These are phyloP conservation scores for Zophobas morio DNA, from an alignment of 1,140 invertebrate species.

Conservation along the genomic window DNA sequence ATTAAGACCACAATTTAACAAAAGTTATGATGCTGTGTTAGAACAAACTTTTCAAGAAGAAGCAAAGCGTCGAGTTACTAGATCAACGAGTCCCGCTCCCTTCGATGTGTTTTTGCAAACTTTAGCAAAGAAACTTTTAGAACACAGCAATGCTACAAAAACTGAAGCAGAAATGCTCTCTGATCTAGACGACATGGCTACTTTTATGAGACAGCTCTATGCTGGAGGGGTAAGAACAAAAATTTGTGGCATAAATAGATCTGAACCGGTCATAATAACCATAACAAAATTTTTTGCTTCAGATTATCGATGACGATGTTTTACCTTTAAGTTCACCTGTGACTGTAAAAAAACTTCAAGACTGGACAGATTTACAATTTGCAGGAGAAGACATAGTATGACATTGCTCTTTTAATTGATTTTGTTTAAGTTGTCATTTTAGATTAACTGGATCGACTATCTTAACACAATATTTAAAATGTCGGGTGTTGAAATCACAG, in stretches of 20 bases:
- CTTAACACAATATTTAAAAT: constrained; percentile 53
- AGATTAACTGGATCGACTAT: constrained; percentile 64
- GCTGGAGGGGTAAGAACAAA: constrained; percentile 36
- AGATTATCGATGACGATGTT: not conserved
- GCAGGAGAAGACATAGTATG: constrained; percentile 28
- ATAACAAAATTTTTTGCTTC: not conserved
- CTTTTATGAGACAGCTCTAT: constrained; percentile 50
- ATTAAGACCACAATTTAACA: constrained; percentile 30
- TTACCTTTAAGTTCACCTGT: constrained; percentile 45
- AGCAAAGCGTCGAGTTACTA: not conserved
- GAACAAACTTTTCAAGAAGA: constrained; percentile 51
- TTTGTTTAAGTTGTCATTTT: constrained; percentile 44
- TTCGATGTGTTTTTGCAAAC: constrained; percentile 56
- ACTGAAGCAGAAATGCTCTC: constrained; percentile 47
- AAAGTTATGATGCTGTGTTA: constrained; percentile 52
- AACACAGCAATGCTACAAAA: constrained; percentile 38
- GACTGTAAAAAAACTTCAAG: constrained; percentile 58
- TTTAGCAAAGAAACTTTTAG: constrained; percentile 54
- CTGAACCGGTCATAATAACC: no score
- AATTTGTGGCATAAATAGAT: not conserved
- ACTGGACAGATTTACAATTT: constrained; percentile 60
- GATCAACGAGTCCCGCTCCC: constrained; percentile 32
- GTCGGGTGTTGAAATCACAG: constrained; percentile 54
- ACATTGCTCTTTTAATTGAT: not conserved
- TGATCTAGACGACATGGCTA: constrained; percentile 53